Evolutionary conservation across 2,888 invertebrate genomes (phyloP), one percentile per base, ranked within the genome.

Genomic region (Nomada goodeniana): DNA sequence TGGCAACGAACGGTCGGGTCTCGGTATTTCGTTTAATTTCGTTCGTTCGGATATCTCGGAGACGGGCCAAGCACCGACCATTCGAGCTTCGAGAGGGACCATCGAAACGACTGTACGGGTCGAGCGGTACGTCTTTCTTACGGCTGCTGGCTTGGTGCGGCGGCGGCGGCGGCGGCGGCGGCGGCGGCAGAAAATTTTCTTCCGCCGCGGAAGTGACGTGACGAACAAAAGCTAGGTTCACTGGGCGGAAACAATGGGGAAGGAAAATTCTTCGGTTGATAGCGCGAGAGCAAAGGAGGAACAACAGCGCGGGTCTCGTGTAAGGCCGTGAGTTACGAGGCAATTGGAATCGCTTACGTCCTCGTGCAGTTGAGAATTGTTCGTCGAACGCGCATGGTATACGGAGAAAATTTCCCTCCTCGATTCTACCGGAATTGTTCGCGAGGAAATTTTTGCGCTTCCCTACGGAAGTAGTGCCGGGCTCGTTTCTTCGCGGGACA

Each of bases 271-370:
- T n/a, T 44, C 15, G 57, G 26, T 26, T 13, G 18, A 13, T 18
- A 15, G 61, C 50, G 69, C 23, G 50, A 36, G 47, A 60, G 64
- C 26, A 50, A 69, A 57, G 64, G 73, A 78, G 55, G 60, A 59
- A 67, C 61, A 63, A 64, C 20, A 63, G 60, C 20, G 29, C 57
- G 55, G 44, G 67, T 15, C 71, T 47, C 47, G 47, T 36, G 36
- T 36, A 36, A 36, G 20, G 71, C 75, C 67, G 64, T 89, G 86
- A 90, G 83, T 88, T 87, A 89, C 87, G 88, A 81, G 87, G 83
- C 83, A 82, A 85, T 86, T 83, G 82, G 44, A 78, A 88, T 83
- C 85, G 87, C 89, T 90, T 91, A 90, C 90, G 85, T 87, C 76
- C 77, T 82, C 84, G 87, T 90, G 88, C 89, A 90, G 85, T 89